Percentiles rank a stretch among this genome's conserved stretches.
phyloP scores from a whole-genome alignment of 2,797 vertebrate genomes.

The Pempheris klunzingeri region DNA sequence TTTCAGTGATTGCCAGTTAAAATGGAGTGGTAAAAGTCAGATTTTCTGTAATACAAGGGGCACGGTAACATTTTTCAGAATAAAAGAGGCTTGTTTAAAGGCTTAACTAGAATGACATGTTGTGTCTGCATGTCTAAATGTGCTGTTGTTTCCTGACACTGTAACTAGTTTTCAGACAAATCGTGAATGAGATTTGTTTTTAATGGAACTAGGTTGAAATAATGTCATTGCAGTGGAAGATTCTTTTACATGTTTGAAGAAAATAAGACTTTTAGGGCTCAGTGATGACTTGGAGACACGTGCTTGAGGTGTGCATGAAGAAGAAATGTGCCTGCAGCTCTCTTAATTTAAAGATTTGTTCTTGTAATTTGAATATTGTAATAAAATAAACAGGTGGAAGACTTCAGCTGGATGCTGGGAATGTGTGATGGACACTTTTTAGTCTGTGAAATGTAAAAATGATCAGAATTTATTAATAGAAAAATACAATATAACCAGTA shows the following conservation, averaged over 20 bases:
- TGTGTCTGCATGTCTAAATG: neutral
- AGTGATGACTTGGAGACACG: neutral
- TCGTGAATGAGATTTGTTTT: neutral
- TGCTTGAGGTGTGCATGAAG: neutral
- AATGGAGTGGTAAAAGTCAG: neutral
- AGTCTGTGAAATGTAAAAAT: no score
- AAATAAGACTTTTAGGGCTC: neutral
- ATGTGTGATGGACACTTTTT: neutral
- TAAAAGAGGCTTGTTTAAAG: neutral
- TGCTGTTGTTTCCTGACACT: neutral
- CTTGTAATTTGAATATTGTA: neutral
- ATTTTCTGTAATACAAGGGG: neutral
- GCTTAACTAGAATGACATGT: neutral
- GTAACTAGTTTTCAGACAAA: neutral
- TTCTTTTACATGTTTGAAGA: neutral
- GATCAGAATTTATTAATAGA: no score
- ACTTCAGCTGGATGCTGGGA: rapidly evolving
- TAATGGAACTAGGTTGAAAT: neutral
- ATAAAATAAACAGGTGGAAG: neutral
- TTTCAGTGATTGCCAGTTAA: neutral
- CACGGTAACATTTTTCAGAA: neutral
- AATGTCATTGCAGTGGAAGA: neutral
- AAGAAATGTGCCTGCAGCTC: neutral
- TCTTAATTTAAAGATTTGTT: neutral
- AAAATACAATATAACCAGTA: no score